Base-by-base conservation (phyloP, 2,113 vertebrate genomes). In the Gavialis gangeticus region DNA sequence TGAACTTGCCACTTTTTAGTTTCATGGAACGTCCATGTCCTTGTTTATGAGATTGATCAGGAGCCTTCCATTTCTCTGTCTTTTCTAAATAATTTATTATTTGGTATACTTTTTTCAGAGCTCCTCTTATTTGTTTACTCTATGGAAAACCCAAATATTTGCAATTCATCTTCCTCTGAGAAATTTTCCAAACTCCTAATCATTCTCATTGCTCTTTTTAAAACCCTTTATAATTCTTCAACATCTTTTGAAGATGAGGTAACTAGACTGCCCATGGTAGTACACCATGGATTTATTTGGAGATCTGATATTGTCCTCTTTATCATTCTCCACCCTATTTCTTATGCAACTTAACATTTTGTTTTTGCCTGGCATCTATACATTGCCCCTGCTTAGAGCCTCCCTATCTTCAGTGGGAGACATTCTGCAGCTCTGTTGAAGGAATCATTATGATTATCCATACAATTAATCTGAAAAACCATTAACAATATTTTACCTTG, bases 21-120 rank as follows among this genome's bases (percentile, higher is more conserved):
- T n/a, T 66, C 28, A 24, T 66, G 7, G 13, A 66, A 28, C 17
- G 27, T 66, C 63, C 28, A 22, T 66, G 46, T 46, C 5, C 16
- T 3, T 12, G 22, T 5, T 56, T 2, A 22, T 22, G 5, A 1
- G 11, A 1, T 17, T 1, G 27, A 9, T 3, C 1, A 79, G 34
- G 1, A 4, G 46, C n/a, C 22, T 19, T 34, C 82, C 79, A 3
- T 0, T 46, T 46, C 46, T 0, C 67, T 7, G 4, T 46, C 18
- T 3, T 25, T 24, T 22, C 28, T 6, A 0, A 2, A 14, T 17
- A 27, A 0, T 0, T 17, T 7, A 27, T 34, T 37, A 8, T 69
- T 19, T 37, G 10, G 11, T 19, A 0, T 27, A 4, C 37, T 28
- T 14, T 12, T 8, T 24, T 58, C 13, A 5, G 69, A 56, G 16